These are phyloP conservation scores for Poecile atricapillus DNA, from an alignment of 2,113 vertebrate species.

Conservation along the genomic window DNA sequence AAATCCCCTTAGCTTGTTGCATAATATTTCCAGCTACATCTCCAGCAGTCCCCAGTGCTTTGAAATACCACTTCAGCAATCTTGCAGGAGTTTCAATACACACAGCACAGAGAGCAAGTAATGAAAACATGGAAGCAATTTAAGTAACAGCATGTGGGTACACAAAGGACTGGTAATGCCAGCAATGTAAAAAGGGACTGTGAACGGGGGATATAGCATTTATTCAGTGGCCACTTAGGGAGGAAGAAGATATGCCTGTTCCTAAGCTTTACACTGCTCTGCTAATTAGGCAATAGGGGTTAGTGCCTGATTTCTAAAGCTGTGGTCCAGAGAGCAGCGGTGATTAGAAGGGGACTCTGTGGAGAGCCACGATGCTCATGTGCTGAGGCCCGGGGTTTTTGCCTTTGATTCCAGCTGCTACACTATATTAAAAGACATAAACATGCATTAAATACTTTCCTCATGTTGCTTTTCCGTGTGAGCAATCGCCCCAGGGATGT, in stretches of 20 bases:
- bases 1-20: constrained; percentile 5
- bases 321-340: not conserved
- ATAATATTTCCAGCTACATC: constrained; percentile 18
- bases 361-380: not conserved
- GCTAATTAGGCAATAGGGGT: constrained; percentile 36
- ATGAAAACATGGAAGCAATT: constrained; percentile 66
- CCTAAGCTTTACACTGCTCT: constrained; percentile 12
- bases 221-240: constrained; percentile 40
- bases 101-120: constrained; percentile 49
- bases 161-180: constrained; percentile 41
- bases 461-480: constrained; percentile 24
- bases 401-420: constrained; percentile 39
- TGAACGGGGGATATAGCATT: not conserved
- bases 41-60: constrained; percentile 27
- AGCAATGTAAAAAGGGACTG: constrained; percentile 29
- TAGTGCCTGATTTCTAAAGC: constrained; percentile 16
- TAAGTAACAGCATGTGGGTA: constrained; percentile 65
- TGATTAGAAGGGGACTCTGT: constrained; percentile 11
- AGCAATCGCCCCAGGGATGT: not conserved
- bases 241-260: constrained; percentile 38
- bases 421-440: constrained; percentile 37
- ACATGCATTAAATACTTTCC: constrained; percentile 44
- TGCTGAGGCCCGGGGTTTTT: not conserved
- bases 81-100: constrained; percentile 49
- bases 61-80: constrained; percentile 53